phyloP scores from a whole-genome alignment of 1,140 invertebrate genomes.

The Scylla paramamosain region DNA sequence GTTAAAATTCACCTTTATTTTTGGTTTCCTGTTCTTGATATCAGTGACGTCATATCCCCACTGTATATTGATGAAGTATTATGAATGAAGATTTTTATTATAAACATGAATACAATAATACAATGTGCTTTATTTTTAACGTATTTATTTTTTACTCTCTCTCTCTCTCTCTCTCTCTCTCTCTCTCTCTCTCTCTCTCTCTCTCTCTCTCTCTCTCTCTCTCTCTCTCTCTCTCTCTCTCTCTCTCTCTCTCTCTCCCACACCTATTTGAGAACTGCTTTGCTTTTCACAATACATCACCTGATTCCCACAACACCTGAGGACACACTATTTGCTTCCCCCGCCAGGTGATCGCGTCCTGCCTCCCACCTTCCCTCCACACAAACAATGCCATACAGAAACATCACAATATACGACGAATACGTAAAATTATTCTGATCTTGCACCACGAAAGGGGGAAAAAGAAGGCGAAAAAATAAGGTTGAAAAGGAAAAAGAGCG shows the following conservation, averaged over 20 bases:
- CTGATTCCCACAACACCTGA: conserved; percentile 45
- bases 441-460: conserved; percentile 4
- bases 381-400: not conserved
- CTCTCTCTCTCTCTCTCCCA: not conserved
- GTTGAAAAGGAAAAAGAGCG: conserved; percentile 23
- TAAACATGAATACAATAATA: too few relatives aligned
- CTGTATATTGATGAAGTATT: too few relatives aligned
- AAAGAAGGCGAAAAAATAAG: conserved; percentile 37
- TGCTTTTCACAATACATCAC: conserved; percentile 62
- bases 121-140: too few relatives aligned
- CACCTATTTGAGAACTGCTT: not conserved
- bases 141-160: not conserved
- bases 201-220: conserved; percentile 48
- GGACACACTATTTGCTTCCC: not conserved
- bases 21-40: too few relatives aligned
- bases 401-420: not conserved
- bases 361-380: not conserved
- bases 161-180: conserved; percentile 32
- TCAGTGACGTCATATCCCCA: too few relatives aligned
- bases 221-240: conserved; percentile 39
- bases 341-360: not conserved
- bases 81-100: too few relatives aligned
- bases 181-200: conserved; percentile 61
- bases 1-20: too few relatives aligned
- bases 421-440: conserved; percentile 25